phyloP scores from a whole-genome alignment of 2,797 vertebrate genomes.

The Pantherophis alleghaniensis region DNA sequence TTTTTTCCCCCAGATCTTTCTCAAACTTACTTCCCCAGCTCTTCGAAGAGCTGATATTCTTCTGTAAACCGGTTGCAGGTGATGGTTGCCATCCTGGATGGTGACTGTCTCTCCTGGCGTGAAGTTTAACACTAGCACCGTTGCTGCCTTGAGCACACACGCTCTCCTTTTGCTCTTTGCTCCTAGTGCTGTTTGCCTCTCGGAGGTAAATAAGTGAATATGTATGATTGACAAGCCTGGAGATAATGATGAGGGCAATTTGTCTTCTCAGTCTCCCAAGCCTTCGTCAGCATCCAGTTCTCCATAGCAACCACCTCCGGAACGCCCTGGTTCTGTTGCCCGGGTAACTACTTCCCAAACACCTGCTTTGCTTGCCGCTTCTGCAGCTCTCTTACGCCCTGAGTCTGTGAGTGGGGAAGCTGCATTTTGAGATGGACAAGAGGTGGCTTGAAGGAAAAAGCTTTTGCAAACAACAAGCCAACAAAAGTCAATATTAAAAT shows the following conservation, averaged over 20 bases:
- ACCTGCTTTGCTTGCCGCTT: constrained; percentile 64
- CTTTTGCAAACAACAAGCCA: constrained; percentile 21
- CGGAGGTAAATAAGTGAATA: constrained; percentile 74
- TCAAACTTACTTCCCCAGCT: constrained; percentile 96
- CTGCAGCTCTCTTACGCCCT: constrained; percentile 57
- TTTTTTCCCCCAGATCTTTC: constrained; percentile 3
- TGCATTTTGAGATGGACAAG: constrained; percentile 46
- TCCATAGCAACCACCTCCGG: constrained; percentile 80
- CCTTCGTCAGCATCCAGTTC: constrained; percentile 83
- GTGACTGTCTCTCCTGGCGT: constrained; percentile 60
- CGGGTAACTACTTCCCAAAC: constrained; percentile 79
- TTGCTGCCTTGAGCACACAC: constrained; percentile 50
- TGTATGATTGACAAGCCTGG: constrained; percentile 78
- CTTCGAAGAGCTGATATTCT: constrained; percentile 97
- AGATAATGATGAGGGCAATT: constrained; percentile 83
- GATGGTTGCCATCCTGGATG: constrained; percentile 90
- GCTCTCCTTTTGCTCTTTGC: constrained; percentile 29
- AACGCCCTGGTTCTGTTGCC: constrained; percentile 83
- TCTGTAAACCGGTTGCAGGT: constrained; percentile 98
- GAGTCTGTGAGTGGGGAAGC: constrained; percentile 50
- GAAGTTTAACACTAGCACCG: constrained; percentile 57
- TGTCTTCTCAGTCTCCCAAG: constrained; percentile 80
- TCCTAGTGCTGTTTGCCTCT: constrained; percentile 66
- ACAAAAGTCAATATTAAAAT: constrained; percentile 35
- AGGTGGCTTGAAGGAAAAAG: background rate